Evolutionary conservation across 2,113 vertebrate genomes (phyloP), one percentile per base, ranked within the genome.

Genomic region (Naja naja): DNA sequence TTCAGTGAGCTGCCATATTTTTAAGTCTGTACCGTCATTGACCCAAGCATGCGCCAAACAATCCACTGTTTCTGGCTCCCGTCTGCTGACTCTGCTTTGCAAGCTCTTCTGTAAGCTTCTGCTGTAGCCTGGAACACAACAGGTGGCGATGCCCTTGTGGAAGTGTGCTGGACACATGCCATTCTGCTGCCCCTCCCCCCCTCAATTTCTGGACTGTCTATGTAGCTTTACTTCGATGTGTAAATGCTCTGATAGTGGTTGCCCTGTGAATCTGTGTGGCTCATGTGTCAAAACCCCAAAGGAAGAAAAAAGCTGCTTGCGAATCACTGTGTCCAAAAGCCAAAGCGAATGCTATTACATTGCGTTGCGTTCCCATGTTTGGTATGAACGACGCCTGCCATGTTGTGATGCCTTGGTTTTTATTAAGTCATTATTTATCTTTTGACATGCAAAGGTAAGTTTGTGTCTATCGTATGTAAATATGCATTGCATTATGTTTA

Each of bases 1-100:
- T 97, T 99, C 98, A 99, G 97, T 99, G 99, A 99, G 98, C 99
- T 99, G 99, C 98, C 99, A 99, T 98, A 98, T 97, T 99, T 98
- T 98, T 98, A 96, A 97, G 98, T 99, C 97, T 98, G 98, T 98
- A 98, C 97, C 97, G 97, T 98, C 98, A 98, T 98, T 98, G 98
- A 98, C 97, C 98, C 98, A 97, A 98, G 99, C 99, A 99, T 99
- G 99, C 97, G 97, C 98, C 97, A 97, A 98, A 96, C 96, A 96
- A 95, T 95, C 97, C 98, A 97, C 97, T 86, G 97, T 98, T 97
- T 97, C 96, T 97, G 97, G 97, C 97, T 97, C 95, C 96, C 97
- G 97, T 98, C 97, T 97, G 98, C 98, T 98, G 97, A 98, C 96
- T 97, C 96, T 97, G 98, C 98, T 98, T 98, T 97, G 98, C 98